Evolutionary conservation across 2,797 vertebrate genomes (phyloP), one percentile per base, ranked within the genome.

Genomic region (Ambastaia sidthimunki): DNA sequence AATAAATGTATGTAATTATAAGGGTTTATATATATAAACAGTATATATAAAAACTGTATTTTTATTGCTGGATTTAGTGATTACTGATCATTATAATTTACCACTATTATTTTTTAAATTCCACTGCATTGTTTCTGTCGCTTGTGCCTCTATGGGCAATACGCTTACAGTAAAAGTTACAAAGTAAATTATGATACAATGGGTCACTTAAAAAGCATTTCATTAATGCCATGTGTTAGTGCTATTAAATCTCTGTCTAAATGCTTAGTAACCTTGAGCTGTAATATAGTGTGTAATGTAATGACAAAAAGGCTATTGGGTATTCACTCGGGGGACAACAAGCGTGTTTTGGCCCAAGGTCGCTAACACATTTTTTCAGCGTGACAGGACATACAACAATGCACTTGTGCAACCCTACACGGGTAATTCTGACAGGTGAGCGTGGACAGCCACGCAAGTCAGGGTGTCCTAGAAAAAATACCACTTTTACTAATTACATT

Each of bases 311-410:
- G 15, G 66, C n/a, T 68, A 37, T 71, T 31, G 25, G 57, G 77
- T 83, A 73, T 72, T 85, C 76, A 70, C 70, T 44, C 50, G 2
- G 23, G 10, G 50, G 25, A 25, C 9, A 34, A 31, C 47, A 60
- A 21, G 25, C 73, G 25, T 70, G 52, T 47, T 74, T 71, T 48
- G 57, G 47, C 47, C 76, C 80, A 91, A 93, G 91, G 91, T 91
- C 89, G 84, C 57, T n/a, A 47, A 60, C 81, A 76, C 84, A 89
- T 80, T 83, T 74, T 79, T 73, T 11, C 34, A 37, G 16, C 62
- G 41, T 78, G 67, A 71, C n/a, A 63, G 67, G 67, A 78, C 77
- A 47, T 7, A 77, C 50, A 80, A 48, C 16, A 54, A 80, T 83
- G 66, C 75, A 80, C 66, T 67, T 37, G 57, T 71, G 90, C 84